phyloP scores from a whole-genome alignment of 2,797 vertebrate species.

The Nyctalus aviator region DNA sequence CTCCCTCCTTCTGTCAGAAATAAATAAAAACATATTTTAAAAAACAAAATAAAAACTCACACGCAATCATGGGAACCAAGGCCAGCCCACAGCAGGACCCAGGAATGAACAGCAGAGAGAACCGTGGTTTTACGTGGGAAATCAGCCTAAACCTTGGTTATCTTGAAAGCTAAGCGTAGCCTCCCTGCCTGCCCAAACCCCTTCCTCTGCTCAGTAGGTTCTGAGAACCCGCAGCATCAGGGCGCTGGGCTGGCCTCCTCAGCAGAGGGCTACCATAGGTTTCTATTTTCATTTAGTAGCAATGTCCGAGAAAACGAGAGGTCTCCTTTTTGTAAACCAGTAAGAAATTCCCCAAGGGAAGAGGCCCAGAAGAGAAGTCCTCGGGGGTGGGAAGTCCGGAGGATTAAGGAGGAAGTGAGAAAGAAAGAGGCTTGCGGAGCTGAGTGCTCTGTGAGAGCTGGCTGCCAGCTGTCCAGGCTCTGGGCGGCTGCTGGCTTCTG shows the following conservation, averaged over 20 bases:
- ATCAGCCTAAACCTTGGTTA: background rate
- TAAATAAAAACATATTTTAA: too few species aligned
- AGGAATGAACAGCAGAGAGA: background rate
- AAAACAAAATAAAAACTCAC: too few species aligned
- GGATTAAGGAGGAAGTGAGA: background rate
- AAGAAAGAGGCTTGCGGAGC: background rate
- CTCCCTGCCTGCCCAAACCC: background rate
- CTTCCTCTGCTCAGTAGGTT: background rate
- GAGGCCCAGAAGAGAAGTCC: background rate
- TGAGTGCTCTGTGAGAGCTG: background rate
- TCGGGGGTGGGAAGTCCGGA: background rate
- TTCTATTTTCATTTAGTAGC: constrained; percentile 4
- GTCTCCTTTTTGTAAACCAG: background rate
- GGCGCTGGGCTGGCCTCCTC: background rate
- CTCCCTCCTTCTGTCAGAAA: too few species aligned
- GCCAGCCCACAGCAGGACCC: background rate
- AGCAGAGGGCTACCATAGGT: background rate
- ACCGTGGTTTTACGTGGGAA: background rate
- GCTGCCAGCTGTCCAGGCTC: background rate
- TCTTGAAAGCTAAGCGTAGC: background rate
- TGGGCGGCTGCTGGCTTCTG: background rate
- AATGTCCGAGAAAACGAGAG: background rate
- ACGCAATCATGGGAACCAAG: background rate
- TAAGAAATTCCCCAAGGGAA: background rate
- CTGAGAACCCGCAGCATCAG: background rate